Conservation (phyloP, 2,797 vertebrate genomes). For the Hippopotamyrus pictus region DNA sequence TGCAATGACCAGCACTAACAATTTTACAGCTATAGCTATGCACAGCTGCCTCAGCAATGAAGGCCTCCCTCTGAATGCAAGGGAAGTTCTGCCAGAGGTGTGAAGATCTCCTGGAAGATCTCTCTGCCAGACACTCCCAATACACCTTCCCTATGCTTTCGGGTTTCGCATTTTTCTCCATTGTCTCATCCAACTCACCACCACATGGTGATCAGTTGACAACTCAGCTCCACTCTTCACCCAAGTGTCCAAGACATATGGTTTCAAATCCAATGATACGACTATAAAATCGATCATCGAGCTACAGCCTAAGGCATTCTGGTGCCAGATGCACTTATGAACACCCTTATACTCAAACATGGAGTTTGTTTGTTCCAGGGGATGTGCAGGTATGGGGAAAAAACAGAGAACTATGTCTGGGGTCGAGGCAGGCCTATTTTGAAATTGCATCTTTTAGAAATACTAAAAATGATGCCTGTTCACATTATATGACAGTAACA, state of each 20-base stretch:
- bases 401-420: background rate
- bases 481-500: background rate
- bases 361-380: background rate
- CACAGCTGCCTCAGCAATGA: background rate
- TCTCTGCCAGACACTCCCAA: background rate
- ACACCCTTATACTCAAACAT: background rate
- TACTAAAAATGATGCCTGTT: background rate
- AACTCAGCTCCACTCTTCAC: background rate
- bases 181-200: background rate
- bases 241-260: background rate
- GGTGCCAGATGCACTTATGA: background rate
- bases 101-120: background rate
- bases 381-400: background rate
- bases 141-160: background rate
- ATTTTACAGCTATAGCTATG: background rate
- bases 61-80: background rate
- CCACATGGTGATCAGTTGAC: background rate
- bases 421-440: background rate
- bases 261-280: background rate
- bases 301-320: background rate
- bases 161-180: background rate
- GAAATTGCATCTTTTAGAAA: background rate
- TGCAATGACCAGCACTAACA: background rate
- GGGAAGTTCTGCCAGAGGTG: background rate
- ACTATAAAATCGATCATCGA: background rate